Evolutionary conservation across 35 echinoderm and acorn worm species (phyloP).

Genomic region (Chiridota heheva): DNA sequence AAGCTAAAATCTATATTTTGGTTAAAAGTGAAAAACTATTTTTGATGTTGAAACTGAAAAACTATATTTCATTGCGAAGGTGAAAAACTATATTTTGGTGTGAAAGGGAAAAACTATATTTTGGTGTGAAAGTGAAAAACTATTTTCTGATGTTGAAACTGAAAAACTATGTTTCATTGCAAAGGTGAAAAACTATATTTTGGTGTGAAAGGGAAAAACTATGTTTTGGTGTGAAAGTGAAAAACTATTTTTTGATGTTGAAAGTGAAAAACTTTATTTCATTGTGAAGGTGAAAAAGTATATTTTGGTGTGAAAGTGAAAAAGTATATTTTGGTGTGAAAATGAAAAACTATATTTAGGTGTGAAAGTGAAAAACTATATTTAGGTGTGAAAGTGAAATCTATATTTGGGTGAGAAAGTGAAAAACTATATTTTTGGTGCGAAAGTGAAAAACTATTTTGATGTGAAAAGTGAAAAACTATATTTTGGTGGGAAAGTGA

Average conservation of each 20-base stretch:
- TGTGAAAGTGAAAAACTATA: not conserved
- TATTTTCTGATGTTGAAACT: not conserved
- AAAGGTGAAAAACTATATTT: not conserved
- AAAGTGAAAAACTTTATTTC: not conserved
- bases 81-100: not conserved
- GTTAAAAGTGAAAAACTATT: not conserved
- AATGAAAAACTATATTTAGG: not conserved
- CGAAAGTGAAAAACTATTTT: too few relatives aligned
- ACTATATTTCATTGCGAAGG: not conserved
- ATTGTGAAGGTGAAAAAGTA: not conserved
- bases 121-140: not conserved
- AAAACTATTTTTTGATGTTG: not conserved
- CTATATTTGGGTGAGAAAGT: too few relatives aligned
- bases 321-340: not conserved
- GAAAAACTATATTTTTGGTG: too few relatives aligned
- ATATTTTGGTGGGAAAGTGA: not conserved
- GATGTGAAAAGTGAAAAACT: not conserved
- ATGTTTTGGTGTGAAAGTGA: not conserved
- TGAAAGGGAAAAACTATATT: not conserved
- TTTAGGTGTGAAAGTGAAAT: not conserved
- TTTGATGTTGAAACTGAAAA: not conserved
- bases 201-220: not conserved
- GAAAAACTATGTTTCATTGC: not conserved
- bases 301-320: not conserved
- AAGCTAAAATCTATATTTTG: not conserved